Evolutionary conservation across 2,888 invertebrate genomes (phyloP), one percentile per base, ranked within the genome.

Genomic region (Macrophya annulata): DNA sequence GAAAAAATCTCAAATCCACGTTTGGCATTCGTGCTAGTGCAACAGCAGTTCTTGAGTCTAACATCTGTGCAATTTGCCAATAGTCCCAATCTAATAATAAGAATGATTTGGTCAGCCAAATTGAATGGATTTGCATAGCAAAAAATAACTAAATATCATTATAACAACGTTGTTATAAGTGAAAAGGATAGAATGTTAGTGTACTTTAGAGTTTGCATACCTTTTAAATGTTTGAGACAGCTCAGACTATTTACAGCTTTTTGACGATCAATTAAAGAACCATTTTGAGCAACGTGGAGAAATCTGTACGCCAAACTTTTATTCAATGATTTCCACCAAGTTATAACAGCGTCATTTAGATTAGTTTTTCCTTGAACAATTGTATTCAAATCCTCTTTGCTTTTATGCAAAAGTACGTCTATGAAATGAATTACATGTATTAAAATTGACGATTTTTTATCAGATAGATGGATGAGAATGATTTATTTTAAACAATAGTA

Each of bases 31-130:
- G 94, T 0, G 98, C 98, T 82, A 98, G 94, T 2, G 96, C 96
- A 0, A 98, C 96, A 2, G 97, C 96, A 0, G 97, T 97, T 88
- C 95, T 94, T 74, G 96, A 95, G 94, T 98, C 97, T 89, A 97
- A 95, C 87, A 97, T 96, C 93, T 98, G 97, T 6, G 98, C 97
- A 86, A 98, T 94, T 90, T 97, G 96, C 83, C 95, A 94, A 90
- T 96, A 97, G 89, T 97, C 94, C 90, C 94, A 94, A 88, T 94
- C 95, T 95, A 87, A 87, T 91, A 91, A 84, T 82, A 86, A 86
- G 85, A 87, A 85, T 55, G 65, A 79, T 76, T 71, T 65, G 45
- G 62, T 25, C 9, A 45, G 21, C 3, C 43, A 21, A 45, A 21
- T 21, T 25, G 0, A 10, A 74, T 25, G 0, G 4, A 74, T 45